Conservation (phyloP, 2,113 vertebrate genomes). For the Fulmarus glacialis region DNA sequence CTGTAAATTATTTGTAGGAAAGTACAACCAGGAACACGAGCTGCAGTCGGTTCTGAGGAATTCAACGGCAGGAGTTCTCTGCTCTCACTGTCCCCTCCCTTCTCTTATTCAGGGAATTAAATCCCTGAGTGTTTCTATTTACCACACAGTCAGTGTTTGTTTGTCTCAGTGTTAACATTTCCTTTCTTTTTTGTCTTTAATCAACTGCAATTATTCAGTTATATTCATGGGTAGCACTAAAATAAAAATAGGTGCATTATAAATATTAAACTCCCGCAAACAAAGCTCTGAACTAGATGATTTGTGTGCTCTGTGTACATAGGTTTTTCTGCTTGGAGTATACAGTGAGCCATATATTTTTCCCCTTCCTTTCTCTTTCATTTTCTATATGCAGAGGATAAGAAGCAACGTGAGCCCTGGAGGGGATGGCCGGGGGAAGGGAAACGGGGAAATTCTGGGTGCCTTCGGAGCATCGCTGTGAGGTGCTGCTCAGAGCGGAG, state of each 20-base stretch:
- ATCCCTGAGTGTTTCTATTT: slow-evolving; percentile 68
- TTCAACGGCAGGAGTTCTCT: slow-evolving; percentile 28
- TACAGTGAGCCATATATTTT: neutral
- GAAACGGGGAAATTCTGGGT: neutral
- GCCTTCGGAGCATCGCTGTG: neutral
- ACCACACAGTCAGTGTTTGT: slow-evolving; percentile 61
- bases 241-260: slow-evolving; percentile 67
- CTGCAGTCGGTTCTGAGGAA: slow-evolving; percentile 35
- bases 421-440: neutral
- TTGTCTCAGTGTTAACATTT: slow-evolving; percentile 65
- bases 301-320: neutral
- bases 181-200: slow-evolving; percentile 68
- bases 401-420: neutral
- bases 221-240: slow-evolving; percentile 66
- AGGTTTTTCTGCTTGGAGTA: neutral
- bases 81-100: slow-evolving; percentile 28
- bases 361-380: neutral
- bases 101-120: slow-evolving; percentile 62
- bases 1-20: slow-evolving; percentile 45
- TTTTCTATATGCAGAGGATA: neutral
- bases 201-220: slow-evolving; percentile 71
- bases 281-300: slow-evolving; percentile 57
- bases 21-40: slow-evolving; percentile 21
- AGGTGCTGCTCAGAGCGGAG: neutral
- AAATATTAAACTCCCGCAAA: slow-evolving; percentile 54